Conservation (phyloP, 2,113 vertebrate genomes). For the Porphyrio hochstetteri region DNA sequence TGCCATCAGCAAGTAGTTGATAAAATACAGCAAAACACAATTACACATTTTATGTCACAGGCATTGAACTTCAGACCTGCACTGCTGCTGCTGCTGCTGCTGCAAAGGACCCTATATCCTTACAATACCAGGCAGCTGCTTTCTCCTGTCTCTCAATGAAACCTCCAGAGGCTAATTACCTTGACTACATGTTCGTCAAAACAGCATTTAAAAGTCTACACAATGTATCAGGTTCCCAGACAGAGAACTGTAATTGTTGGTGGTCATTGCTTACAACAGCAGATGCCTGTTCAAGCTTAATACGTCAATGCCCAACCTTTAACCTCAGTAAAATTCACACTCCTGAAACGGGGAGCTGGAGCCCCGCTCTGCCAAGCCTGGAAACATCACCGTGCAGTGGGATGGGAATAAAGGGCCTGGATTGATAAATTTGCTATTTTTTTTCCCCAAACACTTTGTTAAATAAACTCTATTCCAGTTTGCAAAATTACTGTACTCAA, state of each 20-base stretch:
- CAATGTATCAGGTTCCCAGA: neutral
- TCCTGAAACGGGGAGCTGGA: conserved; percentile 5
- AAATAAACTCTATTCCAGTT: conserved; percentile 4
- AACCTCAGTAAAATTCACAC: conserved; percentile 11
- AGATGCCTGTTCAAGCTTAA: conserved; percentile 29
- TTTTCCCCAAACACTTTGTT: neutral
- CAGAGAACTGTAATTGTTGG: neutral
- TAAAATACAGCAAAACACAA: neutral
- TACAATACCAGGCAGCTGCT: neutral
- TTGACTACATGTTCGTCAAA: neutral
- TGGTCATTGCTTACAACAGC: conserved; percentile 1
- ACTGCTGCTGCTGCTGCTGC: neutral
- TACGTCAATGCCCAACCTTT: neutral
- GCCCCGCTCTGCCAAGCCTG: neutral
- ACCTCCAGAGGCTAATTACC: conserved; percentile 23
- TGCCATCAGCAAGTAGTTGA: neutral
- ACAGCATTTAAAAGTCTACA: conserved; percentile 33
- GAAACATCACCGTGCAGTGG: neutral
- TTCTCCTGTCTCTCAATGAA: neutral
- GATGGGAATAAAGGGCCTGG: neutral
- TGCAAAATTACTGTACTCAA: neutral
- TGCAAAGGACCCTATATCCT: neutral
- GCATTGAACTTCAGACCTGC: neutral
- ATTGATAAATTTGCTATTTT: neutral
- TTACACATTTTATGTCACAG: neutral